These are phyloP conservation scores for Anomalospiza imberbis DNA, from an alignment of 2,797 vertebrate species.

Conservation along the genomic window DNA sequence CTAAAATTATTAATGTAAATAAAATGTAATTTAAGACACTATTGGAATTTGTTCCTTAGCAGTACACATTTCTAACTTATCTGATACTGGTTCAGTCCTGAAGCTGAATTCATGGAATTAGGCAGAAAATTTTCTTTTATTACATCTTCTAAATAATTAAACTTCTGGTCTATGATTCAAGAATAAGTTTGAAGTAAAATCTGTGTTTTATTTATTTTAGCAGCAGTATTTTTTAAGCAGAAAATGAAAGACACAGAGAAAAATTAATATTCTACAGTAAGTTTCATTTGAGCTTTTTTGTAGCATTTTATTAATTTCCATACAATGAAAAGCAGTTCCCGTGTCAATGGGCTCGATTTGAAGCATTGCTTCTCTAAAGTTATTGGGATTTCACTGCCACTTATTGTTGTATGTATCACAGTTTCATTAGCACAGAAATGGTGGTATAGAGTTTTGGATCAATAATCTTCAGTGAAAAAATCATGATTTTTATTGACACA, in stretches of 20 bases:
- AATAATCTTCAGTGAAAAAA: neutral
- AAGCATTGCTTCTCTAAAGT: neutral
- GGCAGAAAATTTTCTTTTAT: neutral
- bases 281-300: neutral
- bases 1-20: neutral
- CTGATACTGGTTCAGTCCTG: neutral
- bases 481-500: neutral
- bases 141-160: neutral
- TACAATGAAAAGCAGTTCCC: neutral
- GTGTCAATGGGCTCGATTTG: neutral
- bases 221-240: neutral
- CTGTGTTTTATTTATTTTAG: neutral
- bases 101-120: neutral
- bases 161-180: neutral
- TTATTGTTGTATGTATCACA: neutral
- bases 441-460: neutral
- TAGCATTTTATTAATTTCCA: neutral
- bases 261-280: neutral
- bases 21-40: neutral
- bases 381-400: neutral
- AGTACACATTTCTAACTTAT: neutral
- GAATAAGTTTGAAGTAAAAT: neutral
- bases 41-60: neutral
- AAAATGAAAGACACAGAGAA: neutral
- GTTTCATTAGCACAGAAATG: neutral